Base-by-base conservation (phyloP, 2,113 vertebrate species). In the Rhadina sibilatrix region DNA sequence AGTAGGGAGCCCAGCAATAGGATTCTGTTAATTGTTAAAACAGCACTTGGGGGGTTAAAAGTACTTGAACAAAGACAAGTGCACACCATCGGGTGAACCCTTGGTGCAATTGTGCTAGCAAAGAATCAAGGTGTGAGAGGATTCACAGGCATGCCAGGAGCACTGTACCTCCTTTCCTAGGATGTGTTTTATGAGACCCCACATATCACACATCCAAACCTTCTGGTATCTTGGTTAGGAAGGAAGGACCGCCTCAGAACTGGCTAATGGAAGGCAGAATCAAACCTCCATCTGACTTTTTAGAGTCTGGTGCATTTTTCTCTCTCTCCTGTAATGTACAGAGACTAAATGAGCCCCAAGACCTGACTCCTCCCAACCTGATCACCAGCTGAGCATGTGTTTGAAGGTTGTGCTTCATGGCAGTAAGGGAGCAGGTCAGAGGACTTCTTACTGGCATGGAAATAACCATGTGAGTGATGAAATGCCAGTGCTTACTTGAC, bases 361-460 rank as follows among this genome's bases (percentile, higher is more conserved):
- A 7, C 22, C 23, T 0, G 0, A 15, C 12, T 25, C 50, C 16
- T 56, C 15, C 37, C 1, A 2, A 3, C 1, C 3, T 0, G 1
- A 19, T 40, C 23, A 75, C 20, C 37, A 57, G 37, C 40, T 35
- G 28, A 47, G 46, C 7, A 8, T 0, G 1, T 28, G 25, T 64
- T 49, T 71, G 44, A 23, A 63, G 44, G 28, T 8, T 85, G 35
- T 40, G 33, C 12, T n/a, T 68, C 38, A 42, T 6, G 5, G 44
- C 1, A 47, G 10, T n/a, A 66, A 54, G 33, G 12, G 6, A 25
- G 31, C 5, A 30, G 57, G 35, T 5, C 24, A 38, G 8, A 16
- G 2, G 9, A 37, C 64, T 52, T 89, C 35, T 56, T 49, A 6
- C 10, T 52, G 64, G 33, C 33, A 38, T 4, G 42, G 74, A 86